Evolutionary conservation across 2,797 vertebrate genomes (phyloP), one percentile per base, ranked within the genome.

Genomic region (Chiloscyllium punctatum): DNA sequence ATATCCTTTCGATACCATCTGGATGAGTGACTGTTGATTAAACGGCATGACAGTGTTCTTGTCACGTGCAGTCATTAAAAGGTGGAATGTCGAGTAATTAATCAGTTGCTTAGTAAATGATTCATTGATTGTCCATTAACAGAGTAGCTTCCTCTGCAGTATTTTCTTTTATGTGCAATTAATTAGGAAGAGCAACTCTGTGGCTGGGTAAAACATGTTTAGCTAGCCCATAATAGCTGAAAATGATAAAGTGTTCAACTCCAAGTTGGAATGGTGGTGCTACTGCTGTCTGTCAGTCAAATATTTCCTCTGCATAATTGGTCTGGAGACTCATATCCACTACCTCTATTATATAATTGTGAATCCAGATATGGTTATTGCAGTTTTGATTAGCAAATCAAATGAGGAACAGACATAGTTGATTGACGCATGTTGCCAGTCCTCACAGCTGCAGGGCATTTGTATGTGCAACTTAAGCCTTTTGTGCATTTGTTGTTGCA

Each of bases 121-220:
- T 95, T 74, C 94, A 95, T 95, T 95, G 94, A 95, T 95, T 77
- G 69, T 77, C 94, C 71, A 95, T 95, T 95, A 72, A 51, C 71
- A 72, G 69, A 74, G 94, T 72, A 16, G 48, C 69, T 95, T 72
- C 69, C 94, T 95, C 71, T 95, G 94, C 71, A 74, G 71, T 72
- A 95, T 95, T 95, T 95, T 95, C 71, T 48, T 74, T 95, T 95
- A 77, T 53, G 48, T 95, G 30, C 16, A 27, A 95, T 95, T 95
- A 95, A 95, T 74, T 74, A 95, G 62, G n/a, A 25, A 74, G 48
- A 95, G 69, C 94, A 95, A 53, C 48, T 95, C 71, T 33, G 42
- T 18, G 16, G 71, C 71, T 74, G 71, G 48, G n/a, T 95, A 48
- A 33, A 95, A n/a, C 23, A 42, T 33, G 25, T 30, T 72, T 94